A percentile compares a stretch with the other conserved stretches of the same genome.
Conservation (phyloP, 2,113 vertebrate species). For the Aspiorhynchus laticeps region DNA sequence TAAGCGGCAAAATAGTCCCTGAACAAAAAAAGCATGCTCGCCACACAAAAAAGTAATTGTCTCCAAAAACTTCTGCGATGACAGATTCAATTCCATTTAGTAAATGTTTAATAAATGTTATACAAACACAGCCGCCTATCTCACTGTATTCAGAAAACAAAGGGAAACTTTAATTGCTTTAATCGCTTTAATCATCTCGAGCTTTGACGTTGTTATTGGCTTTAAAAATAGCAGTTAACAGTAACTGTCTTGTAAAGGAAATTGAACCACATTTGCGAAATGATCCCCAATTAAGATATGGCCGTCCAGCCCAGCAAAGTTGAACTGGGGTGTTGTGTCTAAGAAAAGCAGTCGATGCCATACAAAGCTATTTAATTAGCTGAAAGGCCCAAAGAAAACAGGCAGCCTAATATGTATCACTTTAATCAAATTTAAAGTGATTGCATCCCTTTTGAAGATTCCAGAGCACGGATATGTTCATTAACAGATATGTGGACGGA, state of each 20-base stretch:
- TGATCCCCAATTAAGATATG: conserved; percentile 83
- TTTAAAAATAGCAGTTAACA: conserved; percentile 91
- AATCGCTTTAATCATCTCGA: conserved; percentile 97
- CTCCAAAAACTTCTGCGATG: conserved; percentile 87
- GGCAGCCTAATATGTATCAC: conserved; percentile 77
- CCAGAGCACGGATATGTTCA: conserved; percentile 75
- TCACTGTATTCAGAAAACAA: conserved; percentile 89
- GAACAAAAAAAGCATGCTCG: conserved; percentile 78
- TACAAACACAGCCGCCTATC: conserved; percentile 86
- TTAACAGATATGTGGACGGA: conserved; percentile 79
- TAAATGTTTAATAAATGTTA: conserved; percentile 95
- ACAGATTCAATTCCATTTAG: conserved; percentile 97
- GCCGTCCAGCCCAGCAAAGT: conserved; percentile 67
- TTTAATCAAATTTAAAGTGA: conserved; percentile 79
- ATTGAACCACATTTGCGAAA: conserved; percentile 83
- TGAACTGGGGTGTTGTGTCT: conserved; percentile 74
- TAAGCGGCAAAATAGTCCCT: conserved; percentile 70
- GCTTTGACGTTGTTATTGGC: conserved; percentile 90
- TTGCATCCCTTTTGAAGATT: conserved; percentile 76
- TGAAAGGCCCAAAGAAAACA: conserved; percentile 78
- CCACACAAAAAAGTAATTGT: conserved; percentile 91
- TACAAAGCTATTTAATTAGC: conserved; percentile 82
- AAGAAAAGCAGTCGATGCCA: conserved; percentile 74
- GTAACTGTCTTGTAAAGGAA: conserved; percentile 84
- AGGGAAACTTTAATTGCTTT: conserved; percentile 98